Base-by-base conservation (phyloP, 37 sponge, comb jelly and placozoan genomes). In the Petrosia ficiformis region DNA sequence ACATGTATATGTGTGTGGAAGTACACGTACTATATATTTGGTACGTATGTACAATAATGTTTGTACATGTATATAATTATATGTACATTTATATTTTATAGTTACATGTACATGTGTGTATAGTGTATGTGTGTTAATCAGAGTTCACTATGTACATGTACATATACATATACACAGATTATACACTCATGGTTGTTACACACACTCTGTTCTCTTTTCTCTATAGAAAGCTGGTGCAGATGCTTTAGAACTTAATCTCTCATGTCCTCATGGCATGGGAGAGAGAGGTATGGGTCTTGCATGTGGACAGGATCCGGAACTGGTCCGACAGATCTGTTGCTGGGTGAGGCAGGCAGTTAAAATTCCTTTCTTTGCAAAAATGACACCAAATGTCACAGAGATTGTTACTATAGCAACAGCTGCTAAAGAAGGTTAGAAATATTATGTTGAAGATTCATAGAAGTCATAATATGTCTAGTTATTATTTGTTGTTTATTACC, bases 221-320 rank as follows among this genome's bases (percentile, higher is more conserved):
- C 14, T 48, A 19, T 48, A 86, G 82, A 54, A 82, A 66, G 84
- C 97, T 61, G 97, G 97, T 19, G 97, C 97, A 2, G 97, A 96
- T 81, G 97, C 91, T 33, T 80, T 96, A 76, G 97, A 96, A 73
- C 79, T 96, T 69, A 96, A 96, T 79, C 81, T 96, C 33, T 96
- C 97, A 58, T 96, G 97, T 64, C 97, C 97, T 29, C 97, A 96
- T 52, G 97, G 97, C 11, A 96, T 96, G 97, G 97, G 97, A 32
- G 97, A 96, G 72, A 36, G 88, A 41, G 97, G 97, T 38, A 96
- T 96, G 97, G 97, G 97, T 1, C 74, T 96, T 42, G 97, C 97
- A 1, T 96, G 97, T 78, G 97, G 97, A 42, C 97, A 96, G 72
- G 89, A 95, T 3, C 88, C 88, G 34, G 77, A 96, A 19, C 68